phyloP scores from a whole-genome alignment of 2,797 vertebrate genomes.

The Octomys mimax region DNA sequence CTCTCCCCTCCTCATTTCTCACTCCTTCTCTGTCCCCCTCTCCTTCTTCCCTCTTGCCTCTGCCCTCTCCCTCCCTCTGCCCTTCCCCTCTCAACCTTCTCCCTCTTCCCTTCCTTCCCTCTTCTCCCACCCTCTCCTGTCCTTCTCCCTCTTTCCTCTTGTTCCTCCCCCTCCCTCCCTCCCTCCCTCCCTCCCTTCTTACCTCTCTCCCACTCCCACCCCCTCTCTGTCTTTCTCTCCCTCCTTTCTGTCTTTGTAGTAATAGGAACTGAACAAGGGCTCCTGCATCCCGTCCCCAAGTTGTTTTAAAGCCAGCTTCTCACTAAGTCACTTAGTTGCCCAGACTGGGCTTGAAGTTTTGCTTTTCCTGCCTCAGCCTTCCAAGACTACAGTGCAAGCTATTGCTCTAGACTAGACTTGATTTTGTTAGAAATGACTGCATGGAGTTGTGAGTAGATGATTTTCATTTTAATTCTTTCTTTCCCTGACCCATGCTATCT shows the following conservation, averaged over 20 bases:
- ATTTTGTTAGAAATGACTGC: not conserved
- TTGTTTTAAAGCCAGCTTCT: not conserved
- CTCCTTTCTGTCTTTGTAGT: not conserved
- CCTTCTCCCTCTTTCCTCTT: no score
- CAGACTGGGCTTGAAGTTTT: not conserved
- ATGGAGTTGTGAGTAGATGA: constrained; percentile 13
- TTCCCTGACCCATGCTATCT: not conserved
- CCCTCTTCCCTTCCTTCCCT: no score
- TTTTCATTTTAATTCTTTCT: constrained; percentile 56
- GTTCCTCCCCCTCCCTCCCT: no score
- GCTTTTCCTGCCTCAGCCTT: not conserved
- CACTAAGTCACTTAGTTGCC: not conserved
- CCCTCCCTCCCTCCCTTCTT: no score
- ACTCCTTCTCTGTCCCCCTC: no score
- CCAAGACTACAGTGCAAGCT: not conserved
- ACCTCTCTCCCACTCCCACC: no score
- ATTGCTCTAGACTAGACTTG: not conserved
- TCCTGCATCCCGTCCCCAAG: not conserved
- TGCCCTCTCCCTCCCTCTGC: no score
- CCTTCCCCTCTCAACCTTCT: no score
- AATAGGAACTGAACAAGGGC: not conserved
- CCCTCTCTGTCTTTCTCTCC: not conserved
- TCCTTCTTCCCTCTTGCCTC: no score
- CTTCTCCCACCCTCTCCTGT: no score
- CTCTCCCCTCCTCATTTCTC: no score